Percentiles rank a stretch among this genome's conserved stretches.
phyloP scores from a whole-genome alignment of 2,113 vertebrate genomes.

The Turnix velox region DNA sequence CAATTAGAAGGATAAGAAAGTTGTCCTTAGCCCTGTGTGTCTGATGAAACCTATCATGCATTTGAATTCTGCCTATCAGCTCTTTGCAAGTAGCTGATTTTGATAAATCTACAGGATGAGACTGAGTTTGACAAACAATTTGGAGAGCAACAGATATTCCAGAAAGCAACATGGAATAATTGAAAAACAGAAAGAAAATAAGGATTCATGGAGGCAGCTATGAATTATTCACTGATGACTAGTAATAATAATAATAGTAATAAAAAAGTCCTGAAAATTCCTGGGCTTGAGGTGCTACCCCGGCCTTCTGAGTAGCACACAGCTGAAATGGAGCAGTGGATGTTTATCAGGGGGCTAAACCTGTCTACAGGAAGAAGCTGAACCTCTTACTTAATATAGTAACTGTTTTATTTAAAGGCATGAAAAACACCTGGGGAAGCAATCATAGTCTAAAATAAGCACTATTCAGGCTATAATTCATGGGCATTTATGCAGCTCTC shows the following conservation, averaged over 20 bases:
- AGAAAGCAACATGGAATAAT: neutral
- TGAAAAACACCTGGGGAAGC: neutral
- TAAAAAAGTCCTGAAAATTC: neutral
- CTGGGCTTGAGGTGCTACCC: neutral
- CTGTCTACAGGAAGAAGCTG: neutral
- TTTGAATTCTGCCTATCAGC: neutral
- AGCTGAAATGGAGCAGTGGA: neutral
- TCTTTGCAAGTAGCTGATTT: neutral
- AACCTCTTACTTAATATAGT: neutral
- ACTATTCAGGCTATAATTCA: neutral
- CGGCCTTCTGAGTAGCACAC: neutral
- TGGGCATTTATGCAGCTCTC: neutral
- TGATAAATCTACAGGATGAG: neutral
- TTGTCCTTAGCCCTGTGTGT: neutral
- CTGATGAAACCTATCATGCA: neutral
- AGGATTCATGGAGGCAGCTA: neutral
- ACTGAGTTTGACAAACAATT: neutral
- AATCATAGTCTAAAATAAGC: neutral
- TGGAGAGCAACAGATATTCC: neutral
- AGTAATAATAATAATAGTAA: neutral
- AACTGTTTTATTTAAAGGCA: neutral
- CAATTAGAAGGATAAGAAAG: neutral
- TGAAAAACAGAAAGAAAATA: neutral
- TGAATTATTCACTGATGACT: neutral
- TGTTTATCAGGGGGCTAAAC: neutral